A percentile compares a stretch with the other conserved stretches of the same genome.
phyloP scores from a whole-genome alignment of 2,888 invertebrate genomes.

The Blastobasis adustella region DNA sequence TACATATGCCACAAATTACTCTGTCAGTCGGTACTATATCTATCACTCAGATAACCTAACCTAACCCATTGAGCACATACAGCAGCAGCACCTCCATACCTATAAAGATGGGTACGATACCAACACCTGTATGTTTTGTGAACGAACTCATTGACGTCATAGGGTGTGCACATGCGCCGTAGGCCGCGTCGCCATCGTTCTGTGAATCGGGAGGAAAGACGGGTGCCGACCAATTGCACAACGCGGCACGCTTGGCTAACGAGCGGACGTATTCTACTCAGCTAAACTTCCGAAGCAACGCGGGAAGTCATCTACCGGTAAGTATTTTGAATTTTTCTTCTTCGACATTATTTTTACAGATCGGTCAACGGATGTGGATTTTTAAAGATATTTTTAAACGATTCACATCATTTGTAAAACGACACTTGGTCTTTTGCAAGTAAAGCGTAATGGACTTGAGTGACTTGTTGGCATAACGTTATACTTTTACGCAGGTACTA shows the following conservation, averaged over 20 bases:
- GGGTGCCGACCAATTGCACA: conserved; percentile 11
- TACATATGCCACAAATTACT: no score
- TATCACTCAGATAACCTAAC: no score
- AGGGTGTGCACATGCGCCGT: conserved; percentile 43
- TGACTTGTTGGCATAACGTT: no score
- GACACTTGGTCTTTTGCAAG: no score
- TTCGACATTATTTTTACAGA: no score
- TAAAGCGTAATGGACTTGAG: no score
- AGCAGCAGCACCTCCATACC: conserved; percentile 31
- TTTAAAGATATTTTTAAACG: no score
- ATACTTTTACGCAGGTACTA: no score
- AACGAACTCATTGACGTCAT: conserved; percentile 71
- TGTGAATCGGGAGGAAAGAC: conserved; percentile 6
- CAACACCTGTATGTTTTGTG: conserved; percentile 62
- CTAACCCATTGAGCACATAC: conserved; percentile 14
- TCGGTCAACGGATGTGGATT: no score
- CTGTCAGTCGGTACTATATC: no score
- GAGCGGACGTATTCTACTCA: conserved; percentile 34
- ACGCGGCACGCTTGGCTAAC: conserved; percentile 47
- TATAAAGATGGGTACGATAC: conserved; percentile 7
- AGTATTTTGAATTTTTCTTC: conserved; percentile 24
- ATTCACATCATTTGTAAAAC: no score
- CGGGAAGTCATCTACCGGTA: conserved; percentile 51
- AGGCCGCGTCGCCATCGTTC: conserved; percentile 25
- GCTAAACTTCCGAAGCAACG: conserved; percentile 30